Evolutionary conservation across 1,140 invertebrate species (phyloP).

Genomic region (Drosophila sulfurigaster): DNA sequence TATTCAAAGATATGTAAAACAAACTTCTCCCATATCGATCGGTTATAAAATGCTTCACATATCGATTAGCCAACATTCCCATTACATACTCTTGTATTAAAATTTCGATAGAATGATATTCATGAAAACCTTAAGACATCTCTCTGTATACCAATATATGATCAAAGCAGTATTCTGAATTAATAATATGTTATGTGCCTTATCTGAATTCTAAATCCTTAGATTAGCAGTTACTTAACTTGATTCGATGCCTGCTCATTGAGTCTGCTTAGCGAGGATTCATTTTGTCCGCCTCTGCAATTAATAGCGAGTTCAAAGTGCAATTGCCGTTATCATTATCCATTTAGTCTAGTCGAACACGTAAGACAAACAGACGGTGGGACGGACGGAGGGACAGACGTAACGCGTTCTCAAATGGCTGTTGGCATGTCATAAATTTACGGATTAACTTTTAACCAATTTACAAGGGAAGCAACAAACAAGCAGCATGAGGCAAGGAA

Average conservation of each 20-base stretch:
- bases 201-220: background rate
- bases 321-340: slow-evolving; percentile 79
- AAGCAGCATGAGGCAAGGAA: slow-evolving; percentile 38
- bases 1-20: too few relatives aligned
- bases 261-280: background rate
- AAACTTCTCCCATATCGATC: too few relatives aligned
- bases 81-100: too few relatives aligned
- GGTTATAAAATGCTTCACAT: too few relatives aligned
- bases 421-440: slow-evolving; percentile 82
- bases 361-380: slow-evolving; percentile 31
- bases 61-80: too few relatives aligned
- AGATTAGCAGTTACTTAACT: background rate
- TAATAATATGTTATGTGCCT: background rate
- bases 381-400: slow-evolving; percentile 40
- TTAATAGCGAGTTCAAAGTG: slow-evolving; percentile 76
- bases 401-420: slow-evolving; percentile 65
- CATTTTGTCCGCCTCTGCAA: slow-evolving; percentile 28
- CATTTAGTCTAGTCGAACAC: slow-evolving; percentile 71
- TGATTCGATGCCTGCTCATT: background rate
- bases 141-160: too few relatives aligned
- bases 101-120: too few relatives aligned
- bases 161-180: background rate
- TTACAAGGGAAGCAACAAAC: slow-evolving; percentile 71
- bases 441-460: slow-evolving; percentile 83
- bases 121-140: too few relatives aligned